These are phyloP conservation scores for Onychomys arenicola DNA, from an alignment of 2,797 vertebrate species.

Conservation along the genomic window DNA sequence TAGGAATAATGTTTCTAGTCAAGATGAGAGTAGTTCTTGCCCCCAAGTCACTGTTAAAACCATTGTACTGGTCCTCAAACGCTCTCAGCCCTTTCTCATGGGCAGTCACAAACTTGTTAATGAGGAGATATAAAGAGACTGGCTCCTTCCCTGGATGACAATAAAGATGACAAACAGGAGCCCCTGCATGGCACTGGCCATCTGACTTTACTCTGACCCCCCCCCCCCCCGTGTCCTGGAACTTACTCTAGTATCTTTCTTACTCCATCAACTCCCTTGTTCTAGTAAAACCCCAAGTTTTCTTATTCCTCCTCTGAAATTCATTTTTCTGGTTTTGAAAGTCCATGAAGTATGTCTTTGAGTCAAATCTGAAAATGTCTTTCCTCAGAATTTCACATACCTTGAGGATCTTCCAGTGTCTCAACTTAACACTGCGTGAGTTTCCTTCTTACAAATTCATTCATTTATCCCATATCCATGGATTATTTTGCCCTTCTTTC, in stretches of 20 bases:
- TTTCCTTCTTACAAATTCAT: background rate
- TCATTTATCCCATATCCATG: background rate
- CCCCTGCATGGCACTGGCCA: background rate
- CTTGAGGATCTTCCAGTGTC: background rate
- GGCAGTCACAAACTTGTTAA: background rate
- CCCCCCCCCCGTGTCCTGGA: background rate
- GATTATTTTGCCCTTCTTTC: background rate
- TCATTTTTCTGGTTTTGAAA: background rate
- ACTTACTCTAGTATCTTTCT: background rate
- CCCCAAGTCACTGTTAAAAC: background rate
- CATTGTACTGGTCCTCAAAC: background rate
- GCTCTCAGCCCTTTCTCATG: background rate
- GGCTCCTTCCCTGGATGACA: background rate
- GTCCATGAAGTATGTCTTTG: background rate
- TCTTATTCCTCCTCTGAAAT: background rate
- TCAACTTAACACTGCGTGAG: background rate
- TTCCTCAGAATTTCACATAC: conserved; percentile 27
- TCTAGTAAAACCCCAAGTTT: conserved; percentile 3
- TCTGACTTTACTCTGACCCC: background rate
- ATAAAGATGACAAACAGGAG: background rate
- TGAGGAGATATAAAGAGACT: background rate
- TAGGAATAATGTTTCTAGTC: background rate
- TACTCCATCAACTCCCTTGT: background rate
- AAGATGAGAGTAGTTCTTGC: background rate
- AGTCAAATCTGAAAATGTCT: conserved; percentile 47